These are phyloP conservation scores for Megaleporinus macrocephalus DNA, from an alignment of 2,113 vertebrate species.

Conservation along the genomic window DNA sequence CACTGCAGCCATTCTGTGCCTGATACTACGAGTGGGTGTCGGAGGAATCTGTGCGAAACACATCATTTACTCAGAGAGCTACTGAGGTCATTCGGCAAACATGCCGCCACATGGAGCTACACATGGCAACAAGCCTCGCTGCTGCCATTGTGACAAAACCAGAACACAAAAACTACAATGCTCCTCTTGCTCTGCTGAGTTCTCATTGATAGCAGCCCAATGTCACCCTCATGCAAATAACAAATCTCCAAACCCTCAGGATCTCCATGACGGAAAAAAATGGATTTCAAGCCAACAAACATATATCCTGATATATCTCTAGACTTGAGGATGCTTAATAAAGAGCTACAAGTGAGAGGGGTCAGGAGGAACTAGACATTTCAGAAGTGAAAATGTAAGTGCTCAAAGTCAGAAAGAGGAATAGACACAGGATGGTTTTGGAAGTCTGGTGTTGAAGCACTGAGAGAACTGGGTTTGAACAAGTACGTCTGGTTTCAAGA, in stretches of 20 bases:
- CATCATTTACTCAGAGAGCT: conserved; percentile 73
- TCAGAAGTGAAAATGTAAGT: neutral
- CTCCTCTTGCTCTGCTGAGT: conserved; percentile 45
- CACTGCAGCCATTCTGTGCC: neutral
- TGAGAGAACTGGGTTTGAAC: too few species aligned
- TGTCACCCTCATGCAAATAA: conserved; percentile 38
- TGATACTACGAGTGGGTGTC: conserved; percentile 61
- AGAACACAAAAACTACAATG: conserved; percentile 62
- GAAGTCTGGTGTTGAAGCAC: too few species aligned
- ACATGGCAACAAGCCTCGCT: conserved; percentile 67
- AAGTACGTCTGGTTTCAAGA: too few species aligned
- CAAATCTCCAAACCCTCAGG: neutral
- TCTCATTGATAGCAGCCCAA: conserved; percentile 48
- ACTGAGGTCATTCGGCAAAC: conserved; percentile 71
- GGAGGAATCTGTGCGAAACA: conserved; percentile 72
- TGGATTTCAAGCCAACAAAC: neutral
- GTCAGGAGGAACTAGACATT: neutral
- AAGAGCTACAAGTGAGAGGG: neutral
- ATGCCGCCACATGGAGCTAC: conserved; percentile 51
- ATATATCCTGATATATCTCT: too few species aligned
- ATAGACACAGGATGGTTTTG: too few species aligned
- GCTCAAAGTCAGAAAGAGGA: too few species aligned
- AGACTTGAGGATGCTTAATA: too few species aligned
- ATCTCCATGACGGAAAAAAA: neutral
- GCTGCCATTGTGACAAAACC: conserved; percentile 52